Percentiles rank a stretch among this genome's conserved stretches.
Evolutionary conservation across 2,888 invertebrate genomes (phyloP).

Genomic region (Suillia variegata): DNA sequence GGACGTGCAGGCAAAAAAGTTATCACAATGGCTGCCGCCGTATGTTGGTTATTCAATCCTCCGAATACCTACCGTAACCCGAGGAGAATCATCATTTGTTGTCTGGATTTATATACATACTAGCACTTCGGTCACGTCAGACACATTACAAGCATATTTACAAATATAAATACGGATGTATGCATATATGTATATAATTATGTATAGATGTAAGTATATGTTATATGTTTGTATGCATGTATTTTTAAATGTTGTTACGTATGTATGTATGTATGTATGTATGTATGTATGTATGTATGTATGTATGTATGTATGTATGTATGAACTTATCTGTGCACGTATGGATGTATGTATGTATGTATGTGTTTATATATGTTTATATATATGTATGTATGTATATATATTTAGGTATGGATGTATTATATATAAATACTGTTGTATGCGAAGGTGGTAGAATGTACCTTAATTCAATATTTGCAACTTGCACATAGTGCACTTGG

Average conservation of each 20-base stretch:
- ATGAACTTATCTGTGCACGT: no score
- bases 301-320: no score
- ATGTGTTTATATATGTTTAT: no score
- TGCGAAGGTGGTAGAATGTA: constrained; percentile 27
- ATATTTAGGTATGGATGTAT: no score
- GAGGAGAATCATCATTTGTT: constrained; percentile 40
- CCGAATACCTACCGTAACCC: constrained; percentile 43
- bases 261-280: no score
- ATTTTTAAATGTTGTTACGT: no score
- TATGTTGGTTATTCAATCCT: constrained; percentile 43
- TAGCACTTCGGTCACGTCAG: neutral
- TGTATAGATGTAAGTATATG: no score
- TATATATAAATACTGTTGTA: constrained; percentile 17
- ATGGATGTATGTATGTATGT: no score
- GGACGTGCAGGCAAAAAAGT: constrained; percentile 20
- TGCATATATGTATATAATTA: constrained; percentile 11
- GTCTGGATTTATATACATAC: constrained; percentile 20
- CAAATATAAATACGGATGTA: neutral
- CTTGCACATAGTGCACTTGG: constrained; percentile 26
- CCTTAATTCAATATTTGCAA: constrained; percentile 41
- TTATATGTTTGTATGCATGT: no score
- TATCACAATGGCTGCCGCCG: constrained; percentile 22
- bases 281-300: no score
- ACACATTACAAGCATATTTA: neutral
- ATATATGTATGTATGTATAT: no score